These are phyloP conservation scores for Epinephelus fuscoguttatus DNA, from an alignment of 2,113 vertebrate species.

Conservation along the genomic window DNA sequence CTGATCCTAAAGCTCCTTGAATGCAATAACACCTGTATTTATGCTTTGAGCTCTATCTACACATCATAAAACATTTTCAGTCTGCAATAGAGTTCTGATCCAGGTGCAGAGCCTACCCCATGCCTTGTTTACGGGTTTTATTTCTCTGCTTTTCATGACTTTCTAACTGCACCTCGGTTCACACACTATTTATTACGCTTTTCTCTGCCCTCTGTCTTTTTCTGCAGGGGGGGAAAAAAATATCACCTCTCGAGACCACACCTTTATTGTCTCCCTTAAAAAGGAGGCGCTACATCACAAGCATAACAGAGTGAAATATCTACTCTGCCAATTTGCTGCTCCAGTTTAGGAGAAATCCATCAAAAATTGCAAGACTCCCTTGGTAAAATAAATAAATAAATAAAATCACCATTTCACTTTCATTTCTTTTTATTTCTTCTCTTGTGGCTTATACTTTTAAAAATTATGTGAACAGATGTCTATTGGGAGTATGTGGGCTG, in stretches of 20 bases:
- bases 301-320: constrained; percentile 21
- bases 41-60: constrained; percentile 13
- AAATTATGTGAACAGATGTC: neutral
- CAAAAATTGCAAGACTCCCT: constrained; percentile 17
- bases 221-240: constrained; percentile 13
- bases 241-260: constrained; percentile 38
- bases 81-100: neutral
- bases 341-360: constrained; percentile 41
- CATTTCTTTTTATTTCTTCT: constrained; percentile 21
- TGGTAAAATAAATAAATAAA: neutral
- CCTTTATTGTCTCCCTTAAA: constrained; percentile 27
- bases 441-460: neutral
- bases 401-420: neutral
- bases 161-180: constrained; percentile 49
- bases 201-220: constrained; percentile 32
- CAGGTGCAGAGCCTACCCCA: constrained; percentile 8
- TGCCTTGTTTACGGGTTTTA: constrained; percentile 42
- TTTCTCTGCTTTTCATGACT: constrained; percentile 22
- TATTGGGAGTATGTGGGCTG: neutral
- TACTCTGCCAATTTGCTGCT: constrained; percentile 46
- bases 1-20: neutral
- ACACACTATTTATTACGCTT: constrained; percentile 38
- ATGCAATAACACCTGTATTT: constrained; percentile 5
- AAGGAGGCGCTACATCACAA: constrained; percentile 26
- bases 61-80: constrained; percentile 26